Evolutionary conservation across 2,888 invertebrate genomes (phyloP).

Genomic region (Drosophila recens): DNA sequence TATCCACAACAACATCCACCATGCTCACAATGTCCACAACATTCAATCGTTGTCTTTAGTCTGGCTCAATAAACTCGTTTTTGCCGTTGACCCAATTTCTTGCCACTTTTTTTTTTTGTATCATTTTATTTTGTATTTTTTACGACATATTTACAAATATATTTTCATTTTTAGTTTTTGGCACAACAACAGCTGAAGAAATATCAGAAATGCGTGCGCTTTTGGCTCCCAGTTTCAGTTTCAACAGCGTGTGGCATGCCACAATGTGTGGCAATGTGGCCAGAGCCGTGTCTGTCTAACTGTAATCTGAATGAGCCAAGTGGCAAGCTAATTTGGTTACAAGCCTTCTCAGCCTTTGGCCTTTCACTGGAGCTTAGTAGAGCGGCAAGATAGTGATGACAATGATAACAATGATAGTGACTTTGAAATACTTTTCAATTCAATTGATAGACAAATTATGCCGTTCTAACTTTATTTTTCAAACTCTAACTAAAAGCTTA

Average conservation of each 20-base stretch:
- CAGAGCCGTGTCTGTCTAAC: neutral
- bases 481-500: no score
- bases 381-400: slow-evolving; percentile 17
- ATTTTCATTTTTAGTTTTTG: slow-evolving; percentile 5
- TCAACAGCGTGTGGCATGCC: slow-evolving; percentile 22
- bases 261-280: slow-evolving; percentile 22
- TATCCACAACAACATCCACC: slow-evolving; percentile 6
- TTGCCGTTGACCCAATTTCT: slow-evolving; percentile 75
- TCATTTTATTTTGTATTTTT: slow-evolving; percentile 44
- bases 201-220: slow-evolving; percentile 43
- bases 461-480: no score
- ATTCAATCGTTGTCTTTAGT: slow-evolving; percentile 18
- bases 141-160: slow-evolving; percentile 20
- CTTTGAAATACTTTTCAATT: neutral
- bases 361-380: slow-evolving; percentile 62
- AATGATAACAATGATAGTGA: neutral
- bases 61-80: slow-evolving; percentile 66
- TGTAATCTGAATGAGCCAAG: neutral
- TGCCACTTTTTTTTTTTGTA: slow-evolving; percentile 61
- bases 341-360: slow-evolving; percentile 50
- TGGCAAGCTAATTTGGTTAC: neutral
- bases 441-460: no score
- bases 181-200: slow-evolving; percentile 39
- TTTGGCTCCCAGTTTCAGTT: slow-evolving; percentile 15
- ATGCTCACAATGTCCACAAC: neutral